Base-by-base conservation (phyloP, 2,113 vertebrate species). In the Lasiurus borealis region DNA sequence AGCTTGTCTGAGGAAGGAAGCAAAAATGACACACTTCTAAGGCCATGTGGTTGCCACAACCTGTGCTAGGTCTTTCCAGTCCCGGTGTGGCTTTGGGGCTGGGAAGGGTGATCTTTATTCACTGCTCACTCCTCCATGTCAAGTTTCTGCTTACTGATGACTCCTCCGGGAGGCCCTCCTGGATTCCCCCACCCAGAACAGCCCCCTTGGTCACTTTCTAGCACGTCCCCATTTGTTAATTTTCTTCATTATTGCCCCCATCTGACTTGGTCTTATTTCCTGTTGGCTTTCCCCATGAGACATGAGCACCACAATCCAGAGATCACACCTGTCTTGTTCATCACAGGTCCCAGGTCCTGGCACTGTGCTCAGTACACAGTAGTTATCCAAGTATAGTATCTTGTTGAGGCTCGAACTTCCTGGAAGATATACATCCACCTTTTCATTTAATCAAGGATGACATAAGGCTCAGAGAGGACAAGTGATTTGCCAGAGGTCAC, bases 1-100 rank as follows among this genome's bases (percentile, higher is more conserved):
- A 48, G 80, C 27, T 31, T 10, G 10, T 31, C 11, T 21, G 59
- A 85, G 50, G 84, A 77, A 91, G 87, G 75, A 88, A 91, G 59
- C 4, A 71, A 46, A 29, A 73, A 25, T 11, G 40, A 71, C 27
- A 31, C 15, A 72, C 8, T 57, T 31, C 48, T 71, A 5, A n/a
- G n/a, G 36, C 7, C 31, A 16, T 68, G 34, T 3, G 3, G 19
- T 50, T 21, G 52, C 14, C 34, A 31, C 46, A 27, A 25, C 25
- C 21, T 46, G 36, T 21, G 46, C n/a, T 80, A 46, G 40, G n/a
- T 88, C 13, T 66, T 66, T 50, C 34, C 27, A 23, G 12, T 40
- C 15, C 19, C 76, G 12, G 23, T 4, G 3, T 6, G 11, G n/a
- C 46, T 52, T 50, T 15, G 21, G 19, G 21, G 71, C 78, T 62